Evolutionary conservation across 1,140 invertebrate genomes (phyloP), one percentile per base, ranked within the genome.

Genomic region (Hydropsyche tenuis): DNA sequence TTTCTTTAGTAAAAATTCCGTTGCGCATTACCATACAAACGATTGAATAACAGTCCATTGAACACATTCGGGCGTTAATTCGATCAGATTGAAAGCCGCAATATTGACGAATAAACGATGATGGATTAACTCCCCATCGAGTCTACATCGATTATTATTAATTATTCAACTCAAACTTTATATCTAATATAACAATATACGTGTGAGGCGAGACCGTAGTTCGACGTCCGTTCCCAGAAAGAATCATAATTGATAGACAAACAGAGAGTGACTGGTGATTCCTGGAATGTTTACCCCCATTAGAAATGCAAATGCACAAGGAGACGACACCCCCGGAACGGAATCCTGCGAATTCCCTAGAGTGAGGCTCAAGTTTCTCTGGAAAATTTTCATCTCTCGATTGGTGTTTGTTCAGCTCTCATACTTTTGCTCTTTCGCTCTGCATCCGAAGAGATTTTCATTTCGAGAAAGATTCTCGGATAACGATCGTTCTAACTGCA

Each of bases 291-390:
- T 68, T 68, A 25, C 65, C 45, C 23, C 65, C 65, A 68, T 68
- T 68, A 68, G 65, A 68, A 68, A 68, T 68, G 65, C 65, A 68
- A 68, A 68, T 68, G 65, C 65, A 68, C 30, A 22, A 45, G 48
- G 65, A 68, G 30, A 37, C n/a, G n/a, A n/a, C 64, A 42, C 64
- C 65, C 43, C 11, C 22, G 56, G 25, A 25, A 25, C 30, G 22
- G 56, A 60, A 53, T 53, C 48, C 56, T 22, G 5, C 12, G 23
- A 20, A 20, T 18, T 16, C 5, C 7, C 9, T 6, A 18, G 48
- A 66, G 65, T 45, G 20, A 68, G 65, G n/a, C 45, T 66, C 64
- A 66, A 66, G 25, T 66, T 66, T 22, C 45, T 68, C 65, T 43
- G 23, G 20, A 48, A 68, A 68, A 68, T 68, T 68, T 68, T 68